Conservation (phyloP, 2,888 invertebrate species). For the Hirtodrosophila duncani region DNA sequence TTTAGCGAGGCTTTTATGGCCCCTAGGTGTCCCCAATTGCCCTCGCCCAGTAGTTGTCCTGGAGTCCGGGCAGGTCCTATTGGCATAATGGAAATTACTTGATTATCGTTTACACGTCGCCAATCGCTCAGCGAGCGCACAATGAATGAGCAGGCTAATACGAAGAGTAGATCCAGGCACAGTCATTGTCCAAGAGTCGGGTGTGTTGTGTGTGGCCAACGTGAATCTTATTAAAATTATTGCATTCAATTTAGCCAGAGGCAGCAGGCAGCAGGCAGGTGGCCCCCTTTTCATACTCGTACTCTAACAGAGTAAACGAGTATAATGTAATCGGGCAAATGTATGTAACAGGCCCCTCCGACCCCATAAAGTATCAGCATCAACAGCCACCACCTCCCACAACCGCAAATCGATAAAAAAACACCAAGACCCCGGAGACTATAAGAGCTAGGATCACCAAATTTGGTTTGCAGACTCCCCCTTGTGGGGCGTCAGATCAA, state of each 20-base stretch:
- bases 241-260: conserved; percentile 15
- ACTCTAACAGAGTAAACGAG: too few species aligned
- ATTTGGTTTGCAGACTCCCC: too few species aligned
- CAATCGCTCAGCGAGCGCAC: conserved; percentile 56
- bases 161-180: conserved; percentile 12
- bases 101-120: conserved; percentile 72
- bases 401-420: too few species aligned
- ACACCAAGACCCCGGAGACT: too few species aligned
- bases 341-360: too few species aligned
- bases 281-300: conserved; percentile 1
- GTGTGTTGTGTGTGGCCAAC: too few species aligned
- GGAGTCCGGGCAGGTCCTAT: conserved; percentile 25
- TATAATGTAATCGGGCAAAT: too few species aligned
- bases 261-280: conserved; percentile 10
- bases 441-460: too few species aligned
- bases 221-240: conserved; percentile 3
- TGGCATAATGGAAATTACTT: conserved; percentile 70
- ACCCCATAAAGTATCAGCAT: too few species aligned
- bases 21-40: conserved; percentile 38
- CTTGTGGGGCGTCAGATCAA: too few species aligned
- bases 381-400: too few species aligned
- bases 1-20: conserved; percentile 59
- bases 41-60: background rate
- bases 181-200: too few species aligned
- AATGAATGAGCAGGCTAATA: conserved; percentile 42